Conservation (phyloP, 2,797 vertebrate species). For the Decapterus maruadsi region DNA sequence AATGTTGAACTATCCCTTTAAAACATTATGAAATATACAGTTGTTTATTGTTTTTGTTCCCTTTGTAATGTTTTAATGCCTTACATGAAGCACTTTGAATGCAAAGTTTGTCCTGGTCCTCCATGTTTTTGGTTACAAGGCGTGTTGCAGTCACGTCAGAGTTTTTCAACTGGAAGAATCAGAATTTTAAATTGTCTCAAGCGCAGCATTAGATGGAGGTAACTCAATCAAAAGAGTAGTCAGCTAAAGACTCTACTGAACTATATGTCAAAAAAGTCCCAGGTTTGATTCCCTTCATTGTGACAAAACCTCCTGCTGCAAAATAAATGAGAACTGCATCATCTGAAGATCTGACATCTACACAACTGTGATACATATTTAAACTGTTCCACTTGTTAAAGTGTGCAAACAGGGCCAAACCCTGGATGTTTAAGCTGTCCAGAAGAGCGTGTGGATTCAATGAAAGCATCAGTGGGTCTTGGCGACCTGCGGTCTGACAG, state of each 20-base stretch:
- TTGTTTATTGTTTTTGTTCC: too few relatives aligned
- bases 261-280: background rate
- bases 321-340: background rate
- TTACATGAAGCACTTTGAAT: background rate
- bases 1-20: too few relatives aligned
- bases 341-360: background rate
- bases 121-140: too few relatives aligned
- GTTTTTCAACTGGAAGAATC: too few relatives aligned
- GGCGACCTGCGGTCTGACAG: slow-evolving; percentile 34
- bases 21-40: too few relatives aligned
- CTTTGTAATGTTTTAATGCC: too few relatives aligned
- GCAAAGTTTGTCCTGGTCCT: too few relatives aligned
- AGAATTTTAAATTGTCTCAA: too few relatives aligned
- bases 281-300: background rate
- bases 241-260: background rate
- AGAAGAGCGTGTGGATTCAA: background rate
- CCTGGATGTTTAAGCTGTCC: background rate
- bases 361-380: background rate
- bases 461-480: slow-evolving; percentile 19
- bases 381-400: background rate
- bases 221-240: too few relatives aligned
- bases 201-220: too few relatives aligned
- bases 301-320: background rate
- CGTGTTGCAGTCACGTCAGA: too few relatives aligned
- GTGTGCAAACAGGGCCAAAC: background rate